Evolutionary conservation across 2,113 vertebrate genomes (phyloP).

Genomic region (Crotalus tigris): DNA sequence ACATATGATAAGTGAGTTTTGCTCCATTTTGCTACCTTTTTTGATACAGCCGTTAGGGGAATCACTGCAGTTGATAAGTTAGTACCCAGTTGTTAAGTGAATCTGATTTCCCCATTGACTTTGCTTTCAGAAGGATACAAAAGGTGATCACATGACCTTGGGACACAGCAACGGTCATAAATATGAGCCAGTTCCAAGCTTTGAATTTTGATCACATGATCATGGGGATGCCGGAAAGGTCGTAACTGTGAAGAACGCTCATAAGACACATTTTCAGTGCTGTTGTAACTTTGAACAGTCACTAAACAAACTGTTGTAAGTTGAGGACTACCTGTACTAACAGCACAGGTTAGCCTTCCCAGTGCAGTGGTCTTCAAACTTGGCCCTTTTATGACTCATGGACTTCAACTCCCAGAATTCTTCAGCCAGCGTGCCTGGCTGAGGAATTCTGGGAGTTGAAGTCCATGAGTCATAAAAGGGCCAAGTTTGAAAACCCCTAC

Average conservation of each 20-base stretch:
- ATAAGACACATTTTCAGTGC: neutral
- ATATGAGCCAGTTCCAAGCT: neutral
- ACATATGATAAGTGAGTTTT: neutral
- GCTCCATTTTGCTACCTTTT: neutral
- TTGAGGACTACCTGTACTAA: neutral
- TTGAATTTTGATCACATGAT: neutral
- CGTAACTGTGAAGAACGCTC: neutral
- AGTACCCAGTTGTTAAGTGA: neutral
- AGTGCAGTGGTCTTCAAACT: too few species aligned
- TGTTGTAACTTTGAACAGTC: neutral
- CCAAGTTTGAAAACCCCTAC: too few species aligned
- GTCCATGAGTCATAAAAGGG: too few species aligned
- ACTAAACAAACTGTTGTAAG: neutral
- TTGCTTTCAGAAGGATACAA: neutral
- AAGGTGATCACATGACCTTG: neutral
- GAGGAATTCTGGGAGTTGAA: too few species aligned
- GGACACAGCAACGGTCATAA: neutral
- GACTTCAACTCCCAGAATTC: too few species aligned
- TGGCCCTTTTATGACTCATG: too few species aligned
- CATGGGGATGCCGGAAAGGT: neutral
- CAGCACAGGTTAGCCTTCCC: neutral
- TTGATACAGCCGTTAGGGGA: neutral
- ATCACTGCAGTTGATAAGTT: too few species aligned
- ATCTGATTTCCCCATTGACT: neutral
- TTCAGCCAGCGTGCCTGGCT: too few species aligned